phyloP scores from a whole-genome alignment of 2,113 vertebrate species.

The Sceloporus tristichus region DNA sequence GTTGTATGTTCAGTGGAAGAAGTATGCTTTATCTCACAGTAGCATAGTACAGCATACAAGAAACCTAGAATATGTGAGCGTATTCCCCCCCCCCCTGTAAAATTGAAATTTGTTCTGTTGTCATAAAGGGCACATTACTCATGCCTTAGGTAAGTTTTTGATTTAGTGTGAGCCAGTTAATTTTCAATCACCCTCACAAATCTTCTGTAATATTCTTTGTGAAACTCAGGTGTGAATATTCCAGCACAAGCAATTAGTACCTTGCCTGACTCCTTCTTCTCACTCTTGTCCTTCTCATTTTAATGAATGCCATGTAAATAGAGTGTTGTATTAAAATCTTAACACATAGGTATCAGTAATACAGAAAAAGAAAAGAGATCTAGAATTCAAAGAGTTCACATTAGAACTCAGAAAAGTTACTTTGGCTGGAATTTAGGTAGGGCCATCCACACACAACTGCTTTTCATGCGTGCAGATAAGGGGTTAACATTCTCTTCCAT shows the following conservation, averaged over 20 bases:
- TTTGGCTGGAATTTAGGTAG: too few species aligned
- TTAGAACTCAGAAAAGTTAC: neutral
- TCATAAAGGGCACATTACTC: slow-evolving; percentile 9
- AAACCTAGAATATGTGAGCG: neutral
- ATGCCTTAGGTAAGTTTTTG: neutral
- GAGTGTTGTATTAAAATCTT: slow-evolving; percentile 32
- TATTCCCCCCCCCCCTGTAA: neutral
- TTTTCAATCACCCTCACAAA: slow-evolving; percentile 31
- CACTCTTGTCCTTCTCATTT: slow-evolving; percentile 9
- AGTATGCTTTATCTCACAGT: neutral
- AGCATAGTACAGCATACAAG: neutral
- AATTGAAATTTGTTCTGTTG: slow-evolving; percentile 9
- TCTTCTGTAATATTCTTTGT: slow-evolving; percentile 26
- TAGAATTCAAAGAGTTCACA: neutral
- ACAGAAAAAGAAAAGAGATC: neutral
- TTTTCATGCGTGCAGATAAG: too few species aligned
- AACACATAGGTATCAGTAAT: neutral
- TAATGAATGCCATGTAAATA: slow-evolving; percentile 3
- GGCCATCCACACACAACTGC: too few species aligned
- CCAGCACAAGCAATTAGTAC: slow-evolving; percentile 32
- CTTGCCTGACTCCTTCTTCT: neutral
- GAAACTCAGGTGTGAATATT: slow-evolving; percentile 16
- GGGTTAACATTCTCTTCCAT: too few species aligned
- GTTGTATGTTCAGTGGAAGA: too few species aligned
- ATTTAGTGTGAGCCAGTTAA: neutral